Base-by-base conservation (phyloP, 2,888 invertebrate species). In the Agapostemon virescens region DNA sequence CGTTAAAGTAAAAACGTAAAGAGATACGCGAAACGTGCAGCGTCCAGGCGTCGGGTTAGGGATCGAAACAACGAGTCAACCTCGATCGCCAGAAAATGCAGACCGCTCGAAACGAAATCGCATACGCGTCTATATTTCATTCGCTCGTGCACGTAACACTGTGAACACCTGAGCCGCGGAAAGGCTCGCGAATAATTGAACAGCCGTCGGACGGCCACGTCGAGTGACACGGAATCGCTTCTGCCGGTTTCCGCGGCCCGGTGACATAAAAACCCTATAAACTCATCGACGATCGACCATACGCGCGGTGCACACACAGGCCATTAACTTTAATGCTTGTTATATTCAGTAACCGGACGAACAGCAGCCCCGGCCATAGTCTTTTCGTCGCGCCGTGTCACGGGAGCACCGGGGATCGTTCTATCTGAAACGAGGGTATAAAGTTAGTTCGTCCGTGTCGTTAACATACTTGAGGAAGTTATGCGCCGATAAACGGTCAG, bases 351-450 rank as follows among this genome's bases (percentile, higher is more conserved):
- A 55, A 23, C 38, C 17, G 33, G 17, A 3, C 63, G 33, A 15
- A 15, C 40, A 45, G 20, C 79, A 58, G 61, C 36, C 69, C 36
- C 69, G 30, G 52, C 73, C 64, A 30, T 33, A 33, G 61, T 20
- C 33, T 61, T 20, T 33, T 13, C 20, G 4, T 20, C 23, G 13
- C 1, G 26, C 33, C 20, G 64, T 64, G 40, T 52, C 63, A 38
- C 38, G 45, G 55, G 72, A 45, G 33, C 49, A 73, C 69, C 69
- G 30, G 45, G 30, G 45, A 72, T 79, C 79, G 79, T 80, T 79
- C 79, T 79, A 79, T 73, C 79, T 79, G 64, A 80, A 80, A 80
- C 73, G 79, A 79, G 79, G 73, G 20, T 72, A 73, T 79, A 80
- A 80, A 79, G 42, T 64, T 64, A 45, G n/a, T 69, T n/a, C 33